These are phyloP conservation scores for Oxyscelio sp. DNA, from an alignment of 2,888 invertebrate genomes.

Conservation along the genomic window DNA sequence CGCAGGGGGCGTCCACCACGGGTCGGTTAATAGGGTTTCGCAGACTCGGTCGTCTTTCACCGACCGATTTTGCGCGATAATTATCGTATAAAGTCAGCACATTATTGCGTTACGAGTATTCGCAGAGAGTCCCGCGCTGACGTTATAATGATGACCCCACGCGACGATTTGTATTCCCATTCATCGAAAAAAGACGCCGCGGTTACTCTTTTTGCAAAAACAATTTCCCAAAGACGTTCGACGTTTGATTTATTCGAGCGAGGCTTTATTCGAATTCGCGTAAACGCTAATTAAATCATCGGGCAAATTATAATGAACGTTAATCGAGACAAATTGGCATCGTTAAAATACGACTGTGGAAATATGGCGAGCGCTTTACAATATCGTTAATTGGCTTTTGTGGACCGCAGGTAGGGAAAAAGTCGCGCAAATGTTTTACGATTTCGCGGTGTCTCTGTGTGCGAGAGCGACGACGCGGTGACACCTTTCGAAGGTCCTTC, in stretches of 20 bases:
- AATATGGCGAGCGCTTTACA: slow-evolving; percentile 34
- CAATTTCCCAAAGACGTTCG: too few species aligned
- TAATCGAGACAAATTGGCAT: slow-evolving; percentile 67
- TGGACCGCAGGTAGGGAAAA: slow-evolving; percentile 21
- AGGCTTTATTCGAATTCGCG: background rate
- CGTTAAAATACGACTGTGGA: slow-evolving; percentile 64
- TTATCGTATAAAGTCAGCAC: slow-evolving; percentile 87
- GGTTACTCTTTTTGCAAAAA: too few species aligned
- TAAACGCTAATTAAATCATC: slow-evolving; percentile 48
- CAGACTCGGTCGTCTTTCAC: slow-evolving; percentile 81
- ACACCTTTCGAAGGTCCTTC: slow-evolving; percentile 78
- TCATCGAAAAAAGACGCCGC: background rate
- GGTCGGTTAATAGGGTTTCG: slow-evolving; percentile 82
- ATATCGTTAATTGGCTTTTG: slow-evolving; percentile 69
- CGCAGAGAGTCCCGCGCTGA: slow-evolving; percentile 81
- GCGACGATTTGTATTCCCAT: slow-evolving; percentile 53
- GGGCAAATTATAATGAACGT: slow-evolving; percentile 43
- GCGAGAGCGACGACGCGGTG: slow-evolving; percentile 74
- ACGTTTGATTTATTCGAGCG: too few species aligned
- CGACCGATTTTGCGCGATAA: slow-evolving; percentile 83
- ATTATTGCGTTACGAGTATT: slow-evolving; percentile 86
- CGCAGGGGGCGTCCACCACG: slow-evolving; percentile 84
- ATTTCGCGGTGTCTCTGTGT: slow-evolving; percentile 57
- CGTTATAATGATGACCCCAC: slow-evolving; percentile 80
- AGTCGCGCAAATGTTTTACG: slow-evolving; percentile 70